Conservation (phyloP, 2,888 invertebrate genomes). For the Drosophila ustulata region DNA sequence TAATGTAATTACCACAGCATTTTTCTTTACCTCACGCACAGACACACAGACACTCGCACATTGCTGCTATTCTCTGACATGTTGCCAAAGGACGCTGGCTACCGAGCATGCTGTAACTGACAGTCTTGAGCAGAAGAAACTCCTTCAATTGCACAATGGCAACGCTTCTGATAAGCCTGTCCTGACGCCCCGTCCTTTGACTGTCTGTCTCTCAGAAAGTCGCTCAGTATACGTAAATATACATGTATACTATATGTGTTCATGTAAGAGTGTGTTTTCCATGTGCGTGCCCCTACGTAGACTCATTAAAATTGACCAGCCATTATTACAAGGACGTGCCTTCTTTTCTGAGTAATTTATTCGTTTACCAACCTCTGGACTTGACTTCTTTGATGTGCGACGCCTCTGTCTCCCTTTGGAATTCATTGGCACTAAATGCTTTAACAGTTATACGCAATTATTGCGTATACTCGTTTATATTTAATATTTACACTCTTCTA, state of each 20-base stretch:
- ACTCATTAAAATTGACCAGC: constrained; percentile 80
- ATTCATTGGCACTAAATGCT: constrained; percentile 20
- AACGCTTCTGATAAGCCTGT: constrained; percentile 32
- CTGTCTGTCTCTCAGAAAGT: constrained; percentile 5
- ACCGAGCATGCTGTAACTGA: constrained; percentile 49
- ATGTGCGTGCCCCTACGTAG: constrained; percentile 67
- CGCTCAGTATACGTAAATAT: constrained; percentile 6
- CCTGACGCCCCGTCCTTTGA: constrained; percentile 1
- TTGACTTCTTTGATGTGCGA: constrained; percentile 40
- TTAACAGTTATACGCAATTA: constrained; percentile 50
- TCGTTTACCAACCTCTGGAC: constrained; percentile 23
- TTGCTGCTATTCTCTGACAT: constrained; percentile 30
- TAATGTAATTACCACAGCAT: constrained; percentile 81
- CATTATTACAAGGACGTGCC: constrained; percentile 78
- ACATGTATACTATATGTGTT: not conserved
- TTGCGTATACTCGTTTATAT: not conserved
- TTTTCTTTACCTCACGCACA: constrained; percentile 51
- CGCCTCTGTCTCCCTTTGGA: not conserved
- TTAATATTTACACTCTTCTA: not conserved
- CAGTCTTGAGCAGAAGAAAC: constrained; percentile 45
- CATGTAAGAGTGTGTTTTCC: constrained; percentile 22
- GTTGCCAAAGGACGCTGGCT: constrained; percentile 26
- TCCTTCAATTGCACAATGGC: constrained; percentile 64
- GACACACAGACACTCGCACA: constrained; percentile 22
- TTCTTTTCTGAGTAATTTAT: constrained; percentile 70